Evolutionary conservation across 2,888 invertebrate genomes (phyloP).

Genomic region (Schizaphis graminum): DNA sequence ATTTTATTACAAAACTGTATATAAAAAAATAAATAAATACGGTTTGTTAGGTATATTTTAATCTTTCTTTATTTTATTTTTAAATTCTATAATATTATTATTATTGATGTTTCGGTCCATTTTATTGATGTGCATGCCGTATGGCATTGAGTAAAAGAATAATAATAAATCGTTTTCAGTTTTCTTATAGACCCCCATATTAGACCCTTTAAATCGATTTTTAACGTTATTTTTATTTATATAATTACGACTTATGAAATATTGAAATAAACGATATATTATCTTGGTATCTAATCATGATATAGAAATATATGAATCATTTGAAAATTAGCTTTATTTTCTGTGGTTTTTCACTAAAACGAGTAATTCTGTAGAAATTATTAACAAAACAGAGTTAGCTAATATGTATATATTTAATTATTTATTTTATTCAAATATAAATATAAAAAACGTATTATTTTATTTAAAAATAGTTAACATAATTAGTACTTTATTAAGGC

Average conservation of each 20-base stretch:
- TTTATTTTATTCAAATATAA: neutral
- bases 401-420: neutral
- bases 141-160: neutral
- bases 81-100: neutral
- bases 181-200: neutral
- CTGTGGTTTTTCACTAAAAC: neutral
- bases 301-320: neutral
- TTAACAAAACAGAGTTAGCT: neutral
- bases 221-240: neutral
- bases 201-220: slow-evolving; percentile 35
- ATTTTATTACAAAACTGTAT: neutral
- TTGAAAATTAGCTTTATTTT: neutral
- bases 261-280: neutral
- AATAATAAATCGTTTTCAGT: neutral
- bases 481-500: neutral
- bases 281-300: neutral
- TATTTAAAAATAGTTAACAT: neutral
- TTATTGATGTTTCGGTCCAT: neutral
- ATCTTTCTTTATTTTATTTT: neutral
- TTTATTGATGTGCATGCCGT: neutral
- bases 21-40: neutral
- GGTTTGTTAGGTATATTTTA: neutral
- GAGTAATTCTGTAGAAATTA: neutral
- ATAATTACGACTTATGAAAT: neutral
- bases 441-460: neutral